Evolutionary conservation across 1,140 invertebrate species (phyloP).

Genomic region (Cyrtorhinus lividipennis): DNA sequence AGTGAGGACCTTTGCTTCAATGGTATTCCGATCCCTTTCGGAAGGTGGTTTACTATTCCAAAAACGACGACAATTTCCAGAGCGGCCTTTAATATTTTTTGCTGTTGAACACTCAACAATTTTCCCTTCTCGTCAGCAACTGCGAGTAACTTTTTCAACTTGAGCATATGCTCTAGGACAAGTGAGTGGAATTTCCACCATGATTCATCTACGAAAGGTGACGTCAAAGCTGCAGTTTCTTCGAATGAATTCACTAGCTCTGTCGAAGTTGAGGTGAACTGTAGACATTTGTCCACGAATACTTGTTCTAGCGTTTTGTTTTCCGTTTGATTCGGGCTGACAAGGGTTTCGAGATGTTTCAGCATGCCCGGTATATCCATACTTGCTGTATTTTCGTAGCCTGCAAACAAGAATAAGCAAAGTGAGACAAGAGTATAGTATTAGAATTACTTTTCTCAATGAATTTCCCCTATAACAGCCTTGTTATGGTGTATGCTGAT

Average conservation of each 20-base stretch:
- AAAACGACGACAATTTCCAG: conserved; percentile 44
- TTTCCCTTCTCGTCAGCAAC: conserved; percentile 19
- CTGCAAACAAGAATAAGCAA: too few species aligned
- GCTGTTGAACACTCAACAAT: conserved; percentile 30
- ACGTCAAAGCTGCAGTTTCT: neutral
- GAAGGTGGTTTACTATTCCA: conserved; percentile 46
- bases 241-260: neutral
- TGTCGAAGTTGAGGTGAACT: neutral
- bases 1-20: conserved; percentile 31
- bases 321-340: neutral
- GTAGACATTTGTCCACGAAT: neutral
- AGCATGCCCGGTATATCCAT: neutral
- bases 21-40: conserved; percentile 46
- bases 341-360: neutral
- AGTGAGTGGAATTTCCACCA: conserved; percentile 1
- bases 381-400: too few species aligned
- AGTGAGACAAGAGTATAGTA: too few species aligned
- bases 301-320: neutral
- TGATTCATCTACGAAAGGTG: neutral
- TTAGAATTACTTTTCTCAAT: too few species aligned
- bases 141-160: neutral
- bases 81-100: conserved; percentile 29
- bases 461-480: too few species aligned
- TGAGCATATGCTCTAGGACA: neutral
- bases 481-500: too few species aligned